phyloP scores from a whole-genome alignment of 2,888 invertebrate species.

The Tuta absoluta region DNA sequence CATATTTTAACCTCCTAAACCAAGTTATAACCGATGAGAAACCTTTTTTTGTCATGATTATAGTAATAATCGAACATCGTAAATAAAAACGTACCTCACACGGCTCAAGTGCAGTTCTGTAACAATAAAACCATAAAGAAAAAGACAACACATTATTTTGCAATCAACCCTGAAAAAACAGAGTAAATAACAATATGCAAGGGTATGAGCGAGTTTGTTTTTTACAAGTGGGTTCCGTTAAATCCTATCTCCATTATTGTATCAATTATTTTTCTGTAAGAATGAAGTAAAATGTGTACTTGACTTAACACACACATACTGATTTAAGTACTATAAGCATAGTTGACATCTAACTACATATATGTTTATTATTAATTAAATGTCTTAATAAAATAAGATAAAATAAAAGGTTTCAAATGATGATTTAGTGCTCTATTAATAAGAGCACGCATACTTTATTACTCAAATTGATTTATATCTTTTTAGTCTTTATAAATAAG shows the following conservation, averaged over 20 bases:
- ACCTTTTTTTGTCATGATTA: background rate
- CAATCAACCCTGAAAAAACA: slow-evolving; percentile 59
- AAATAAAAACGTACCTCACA: background rate
- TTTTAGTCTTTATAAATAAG: too few species aligned
- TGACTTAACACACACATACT: too few species aligned
- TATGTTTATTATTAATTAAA: too few species aligned
- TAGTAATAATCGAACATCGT: background rate
- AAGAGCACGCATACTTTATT: too few species aligned
- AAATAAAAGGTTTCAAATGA: too few species aligned
- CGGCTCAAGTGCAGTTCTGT: slow-evolving; percentile 12
- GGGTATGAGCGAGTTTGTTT: background rate
- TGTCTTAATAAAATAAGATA: too few species aligned
- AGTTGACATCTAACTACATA: too few species aligned
- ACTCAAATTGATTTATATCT: too few species aligned
- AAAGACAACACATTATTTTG: slow-evolving; percentile 47
- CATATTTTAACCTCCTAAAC: background rate
- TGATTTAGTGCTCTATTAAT: too few species aligned
- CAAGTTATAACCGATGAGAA: background rate
- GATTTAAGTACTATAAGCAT: too few species aligned
- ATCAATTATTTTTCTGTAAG: background rate
- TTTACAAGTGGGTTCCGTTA: background rate
- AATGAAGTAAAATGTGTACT: too few species aligned
- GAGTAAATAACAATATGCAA: slow-evolving; percentile 32
- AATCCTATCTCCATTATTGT: too few species aligned
- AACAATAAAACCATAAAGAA: slow-evolving; percentile 32